Percentiles rank a stretch among this genome's conserved stretches.
These are phyloP conservation scores for Uropsilus gracilis DNA, from an alignment of 2,113 vertebrate species.

Conservation along the genomic window DNA sequence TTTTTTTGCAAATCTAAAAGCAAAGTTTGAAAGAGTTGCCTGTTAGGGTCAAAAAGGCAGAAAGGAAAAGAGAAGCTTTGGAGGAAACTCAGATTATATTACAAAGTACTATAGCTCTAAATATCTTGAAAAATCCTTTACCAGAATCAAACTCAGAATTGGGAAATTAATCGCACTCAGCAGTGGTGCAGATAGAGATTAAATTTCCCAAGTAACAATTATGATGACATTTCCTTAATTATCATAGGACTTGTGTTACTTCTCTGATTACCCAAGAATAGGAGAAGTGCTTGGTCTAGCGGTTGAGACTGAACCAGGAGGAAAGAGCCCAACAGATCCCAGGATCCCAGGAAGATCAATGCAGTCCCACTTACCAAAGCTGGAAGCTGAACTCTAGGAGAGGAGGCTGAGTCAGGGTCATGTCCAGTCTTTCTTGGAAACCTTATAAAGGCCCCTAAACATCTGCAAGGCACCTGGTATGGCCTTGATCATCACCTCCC, in stretches of 20 bases:
- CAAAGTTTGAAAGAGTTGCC: neutral
- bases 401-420: neutral
- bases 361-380: neutral
- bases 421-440: neutral
- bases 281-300: neutral
- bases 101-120: neutral
- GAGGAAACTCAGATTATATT: neutral
- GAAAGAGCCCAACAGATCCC: neutral
- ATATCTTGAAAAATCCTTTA: neutral
- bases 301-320: neutral
- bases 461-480: conserved; percentile 5
- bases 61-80: neutral
- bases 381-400: neutral
- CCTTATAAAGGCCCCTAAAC: conserved; percentile 37
- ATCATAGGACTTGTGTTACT: neutral
- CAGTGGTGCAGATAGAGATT: neutral
- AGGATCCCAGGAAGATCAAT: neutral
- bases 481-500: conserved; percentile 12
- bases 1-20: neutral
- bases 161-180: neutral
- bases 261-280: conserved; percentile 31
- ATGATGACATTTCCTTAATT: neutral
- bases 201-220: neutral
- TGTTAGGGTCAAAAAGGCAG: neutral
- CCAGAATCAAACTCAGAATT: neutral